Conservation (phyloP, 2,888 invertebrate species). For the Lycaena phlaeas region DNA sequence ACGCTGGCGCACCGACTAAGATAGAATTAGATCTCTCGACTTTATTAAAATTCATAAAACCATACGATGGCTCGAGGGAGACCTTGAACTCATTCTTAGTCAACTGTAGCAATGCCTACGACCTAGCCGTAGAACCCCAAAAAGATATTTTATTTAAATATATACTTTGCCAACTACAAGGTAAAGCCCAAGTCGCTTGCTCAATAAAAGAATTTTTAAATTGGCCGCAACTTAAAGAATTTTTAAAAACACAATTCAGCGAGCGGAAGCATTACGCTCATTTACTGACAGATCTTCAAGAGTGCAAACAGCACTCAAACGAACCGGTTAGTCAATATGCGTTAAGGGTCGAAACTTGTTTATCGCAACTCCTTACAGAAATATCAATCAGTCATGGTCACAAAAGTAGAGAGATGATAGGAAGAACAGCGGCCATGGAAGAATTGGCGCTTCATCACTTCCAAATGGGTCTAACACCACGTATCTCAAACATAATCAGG, state of each 20-base stretch:
- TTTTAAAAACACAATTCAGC: neutral
- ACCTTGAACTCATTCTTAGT: neutral
- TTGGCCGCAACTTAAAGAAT: neutral
- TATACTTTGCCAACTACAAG: neutral
- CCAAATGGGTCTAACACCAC: no score
- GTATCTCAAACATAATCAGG: neutral
- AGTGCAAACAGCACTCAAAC: constrained; percentile 10
- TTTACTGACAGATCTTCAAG: neutral
- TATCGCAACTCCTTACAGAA: constrained; percentile 14
- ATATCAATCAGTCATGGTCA: neutral
- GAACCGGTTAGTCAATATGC: constrained; percentile 24
- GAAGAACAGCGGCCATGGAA: no score
- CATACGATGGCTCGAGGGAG: neutral
- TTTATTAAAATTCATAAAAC: neutral
- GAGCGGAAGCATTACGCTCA: neutral
- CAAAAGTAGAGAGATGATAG: neutral
- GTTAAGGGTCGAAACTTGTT: constrained; percentile 20
- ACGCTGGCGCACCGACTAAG: no score
- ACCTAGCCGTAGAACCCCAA: neutral
- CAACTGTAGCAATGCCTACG: neutral
- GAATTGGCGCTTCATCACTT: no score
- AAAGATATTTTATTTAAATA: neutral
- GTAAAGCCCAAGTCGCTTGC: neutral
- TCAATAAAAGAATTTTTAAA: neutral
- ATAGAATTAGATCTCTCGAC: neutral